Conservation (phyloP, 2,888 invertebrate genomes). For the Chaitophorus viminalis region DNA sequence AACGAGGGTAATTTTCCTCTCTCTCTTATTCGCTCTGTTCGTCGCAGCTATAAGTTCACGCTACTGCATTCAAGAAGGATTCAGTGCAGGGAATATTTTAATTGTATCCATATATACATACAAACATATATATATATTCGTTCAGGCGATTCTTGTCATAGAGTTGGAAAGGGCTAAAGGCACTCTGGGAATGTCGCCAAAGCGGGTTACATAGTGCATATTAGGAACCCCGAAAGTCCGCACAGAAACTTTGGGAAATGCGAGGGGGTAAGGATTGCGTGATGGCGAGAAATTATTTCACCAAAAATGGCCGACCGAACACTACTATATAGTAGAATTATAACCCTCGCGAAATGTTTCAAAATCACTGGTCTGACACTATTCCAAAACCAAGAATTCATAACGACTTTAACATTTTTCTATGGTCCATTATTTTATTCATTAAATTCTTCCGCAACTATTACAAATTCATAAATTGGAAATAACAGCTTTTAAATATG, state of each 20-base stretch:
- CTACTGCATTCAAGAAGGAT: not conserved
- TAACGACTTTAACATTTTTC: conserved; percentile 1
- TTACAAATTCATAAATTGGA: too few relatives aligned
- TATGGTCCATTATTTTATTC: not conserved
- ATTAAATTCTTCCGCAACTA: too few relatives aligned
- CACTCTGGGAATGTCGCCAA: conserved; percentile 61
- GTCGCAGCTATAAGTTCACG: not conserved
- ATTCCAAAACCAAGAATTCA: conserved; percentile 54
- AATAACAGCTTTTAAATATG: too few relatives aligned
- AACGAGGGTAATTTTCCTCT: conserved; percentile 44
- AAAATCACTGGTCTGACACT: conserved; percentile 47
- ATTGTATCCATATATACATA: conserved; percentile 30
- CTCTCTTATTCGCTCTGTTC: conserved; percentile 1
- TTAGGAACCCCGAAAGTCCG: conserved; percentile 30
- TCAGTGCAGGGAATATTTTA: conserved; percentile 47
- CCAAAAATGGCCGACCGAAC: conserved; percentile 25
- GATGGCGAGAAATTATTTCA: conserved; percentile 49
- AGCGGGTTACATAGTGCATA: conserved; percentile 32
- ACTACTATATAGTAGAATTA: not conserved
- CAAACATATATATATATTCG: not conserved
- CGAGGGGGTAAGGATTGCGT: conserved; percentile 46
- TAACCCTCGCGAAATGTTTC: conserved; percentile 45
- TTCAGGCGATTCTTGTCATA: conserved; percentile 50
- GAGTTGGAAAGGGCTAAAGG: conserved; percentile 45
- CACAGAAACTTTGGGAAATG: conserved; percentile 49